A percentile compares a stretch with the other conserved stretches of the same genome.
Evolutionary conservation across 2,113 vertebrate genomes (phyloP).

Genomic region (Podilymbus podiceps): DNA sequence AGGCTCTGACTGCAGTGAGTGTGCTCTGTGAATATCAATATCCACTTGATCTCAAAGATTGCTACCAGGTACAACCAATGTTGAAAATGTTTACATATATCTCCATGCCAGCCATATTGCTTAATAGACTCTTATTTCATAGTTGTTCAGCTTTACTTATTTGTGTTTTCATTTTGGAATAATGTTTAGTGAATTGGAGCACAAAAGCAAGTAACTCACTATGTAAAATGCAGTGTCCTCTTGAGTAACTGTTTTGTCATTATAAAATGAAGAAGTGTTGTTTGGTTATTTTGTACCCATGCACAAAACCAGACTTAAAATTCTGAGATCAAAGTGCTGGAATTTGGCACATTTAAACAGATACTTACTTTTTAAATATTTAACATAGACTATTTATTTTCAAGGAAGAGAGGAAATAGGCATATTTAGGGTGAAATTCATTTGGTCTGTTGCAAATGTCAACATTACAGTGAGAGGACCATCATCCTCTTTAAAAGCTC

Average conservation of each 20-base stretch:
- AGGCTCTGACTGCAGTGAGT: background rate
- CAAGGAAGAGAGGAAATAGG: background rate
- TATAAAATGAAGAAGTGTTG: background rate
- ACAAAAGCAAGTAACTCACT: background rate
- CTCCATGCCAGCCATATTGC: background rate
- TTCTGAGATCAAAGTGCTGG: background rate
- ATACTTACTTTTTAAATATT: background rate
- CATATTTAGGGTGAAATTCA: background rate
- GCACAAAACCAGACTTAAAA: background rate
- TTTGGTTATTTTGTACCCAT: background rate
- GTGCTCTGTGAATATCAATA: conserved; percentile 24
- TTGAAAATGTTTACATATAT: background rate
- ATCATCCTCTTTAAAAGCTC: background rate
- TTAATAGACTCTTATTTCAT: background rate
- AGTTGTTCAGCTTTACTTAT: background rate
- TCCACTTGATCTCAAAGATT: background rate
- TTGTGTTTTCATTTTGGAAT: background rate
- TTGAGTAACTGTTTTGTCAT: background rate
- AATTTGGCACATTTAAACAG: background rate
- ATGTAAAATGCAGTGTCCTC: background rate
- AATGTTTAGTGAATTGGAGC: background rate
- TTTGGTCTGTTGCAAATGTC: background rate
- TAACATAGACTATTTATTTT: background rate
- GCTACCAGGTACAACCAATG: background rate
- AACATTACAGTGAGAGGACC: background rate